A percentile compares a stretch with the other conserved stretches of the same genome.
phyloP scores from a whole-genome alignment of 2,113 vertebrate genomes.

The Acanthisitta chloris region DNA sequence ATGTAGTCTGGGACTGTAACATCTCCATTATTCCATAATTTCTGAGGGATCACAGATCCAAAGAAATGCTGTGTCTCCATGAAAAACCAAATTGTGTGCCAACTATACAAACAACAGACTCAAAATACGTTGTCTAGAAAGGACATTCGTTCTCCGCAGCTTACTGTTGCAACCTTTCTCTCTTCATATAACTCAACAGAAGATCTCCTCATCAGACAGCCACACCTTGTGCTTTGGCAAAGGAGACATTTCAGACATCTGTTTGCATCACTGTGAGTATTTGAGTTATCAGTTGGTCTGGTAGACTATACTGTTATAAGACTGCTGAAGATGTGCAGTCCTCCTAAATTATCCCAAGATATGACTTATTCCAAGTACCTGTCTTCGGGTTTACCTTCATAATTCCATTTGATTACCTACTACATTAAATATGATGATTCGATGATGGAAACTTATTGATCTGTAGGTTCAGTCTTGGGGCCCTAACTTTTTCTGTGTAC shows the following conservation, averaged over 20 bases:
- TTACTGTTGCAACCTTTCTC: background rate
- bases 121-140: background rate
- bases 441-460: background rate
- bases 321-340: background rate
- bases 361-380: background rate
- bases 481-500: background rate
- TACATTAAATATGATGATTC: background rate
- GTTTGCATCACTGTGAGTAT: background rate
- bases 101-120: background rate
- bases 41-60: background rate
- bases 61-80: background rate
- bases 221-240: background rate
- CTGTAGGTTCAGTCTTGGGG: background rate
- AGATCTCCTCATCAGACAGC: background rate
- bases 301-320: background rate
- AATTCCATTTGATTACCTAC: background rate
- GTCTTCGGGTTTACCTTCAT: background rate
- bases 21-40: background rate
- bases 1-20: background rate
- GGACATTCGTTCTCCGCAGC: background rate
- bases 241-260: background rate
- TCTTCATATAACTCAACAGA: background rate
- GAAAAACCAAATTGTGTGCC: background rate
- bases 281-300: background rate
- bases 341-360: background rate